Evolutionary conservation across 2,797 vertebrate genomes (phyloP).

Genomic region (Clamator glandarius): DNA sequence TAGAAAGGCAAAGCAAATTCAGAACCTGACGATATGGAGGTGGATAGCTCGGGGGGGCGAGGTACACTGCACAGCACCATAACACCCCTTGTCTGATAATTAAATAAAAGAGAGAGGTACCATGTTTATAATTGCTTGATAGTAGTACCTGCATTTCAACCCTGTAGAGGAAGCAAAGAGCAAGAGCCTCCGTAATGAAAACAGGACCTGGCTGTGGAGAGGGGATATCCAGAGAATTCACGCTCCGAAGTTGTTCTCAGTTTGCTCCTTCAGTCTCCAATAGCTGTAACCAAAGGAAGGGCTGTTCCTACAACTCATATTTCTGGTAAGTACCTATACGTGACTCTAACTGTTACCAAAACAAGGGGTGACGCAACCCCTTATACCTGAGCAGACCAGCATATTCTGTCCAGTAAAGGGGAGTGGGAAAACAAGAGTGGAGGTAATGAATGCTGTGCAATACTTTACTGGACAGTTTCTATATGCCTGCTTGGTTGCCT

Average conservation of each 20-base stretch:
- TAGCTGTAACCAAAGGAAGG: neutral
- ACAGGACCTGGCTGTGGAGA: neutral
- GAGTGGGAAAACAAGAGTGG: neutral
- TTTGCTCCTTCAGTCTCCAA: neutral
- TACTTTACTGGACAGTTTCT: neutral
- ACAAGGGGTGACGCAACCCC: neutral
- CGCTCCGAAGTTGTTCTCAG: neutral
- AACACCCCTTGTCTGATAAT: neutral
- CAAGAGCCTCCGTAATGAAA: neutral
- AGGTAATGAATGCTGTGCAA: rapidly evolving
- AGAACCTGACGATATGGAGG: neutral
- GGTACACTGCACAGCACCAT: neutral
- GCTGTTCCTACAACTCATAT: neutral
- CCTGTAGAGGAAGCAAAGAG: neutral
- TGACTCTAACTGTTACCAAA: neutral
- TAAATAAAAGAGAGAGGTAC: no score
- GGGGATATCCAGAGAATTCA: neutral
- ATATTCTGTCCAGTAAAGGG: neutral
- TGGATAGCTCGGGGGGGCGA: neutral
- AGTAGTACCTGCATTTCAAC: neutral
- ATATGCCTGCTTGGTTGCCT: neutral
- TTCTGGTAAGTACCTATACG: neutral
- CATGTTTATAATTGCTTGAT: neutral
- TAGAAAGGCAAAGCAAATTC: neutral
- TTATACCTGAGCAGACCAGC: neutral